Base-by-base conservation (phyloP, 2,797 vertebrate species). In the Microhierax caerulescens region DNA sequence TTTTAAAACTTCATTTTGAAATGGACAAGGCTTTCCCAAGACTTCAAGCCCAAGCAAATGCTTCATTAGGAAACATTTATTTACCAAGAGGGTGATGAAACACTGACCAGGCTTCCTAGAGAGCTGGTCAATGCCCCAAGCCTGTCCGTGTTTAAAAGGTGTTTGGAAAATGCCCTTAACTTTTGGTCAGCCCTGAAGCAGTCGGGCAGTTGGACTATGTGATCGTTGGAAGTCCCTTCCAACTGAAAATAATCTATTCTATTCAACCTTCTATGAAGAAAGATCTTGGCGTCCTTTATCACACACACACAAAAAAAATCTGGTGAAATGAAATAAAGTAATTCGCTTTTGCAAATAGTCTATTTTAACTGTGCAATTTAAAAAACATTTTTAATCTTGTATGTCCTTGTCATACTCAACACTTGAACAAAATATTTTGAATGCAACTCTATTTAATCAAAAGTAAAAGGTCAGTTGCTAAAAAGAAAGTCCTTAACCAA, bases 401-500 rank as follows among this genome's bases (percentile, higher is more conserved):
- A 67, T 8, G 47, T 67, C 61, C 64, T 69, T 75, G 61, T 80
- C 81, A 94, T 27, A 68, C 28, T 91, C 34, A 79, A 60, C 50
- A 51, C 28, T 89, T 67, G 25, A 48, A 39, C 17, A 90, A 73
- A 73, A 82, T 48, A 64, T 67, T 94, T 65, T 75, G 48, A 90
- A 72, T 47, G 50, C 45, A 93, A 61, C 7, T 59, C 22, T 37
- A 72, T 74, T 90, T 90, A 83, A 85, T 79, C 6, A 68, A 47
- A 86, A 81, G 34, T 43, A 67, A 81, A 96, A 95, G 59, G 61
- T 88, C 90, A 74, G 56, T 73, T 50, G 85, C 68, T 85, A 78
- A 90, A 83, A 85, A 81, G 92, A 79, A 92, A 85, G 65, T 75
- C 72, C 61, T 95, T 72, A 87, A 86, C 47, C 43, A 85, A 56